A percentile compares a stretch with the other conserved stretches of the same genome.
Conservation (phyloP, 2,113 vertebrate species). For the Tachysurus vachellii region DNA sequence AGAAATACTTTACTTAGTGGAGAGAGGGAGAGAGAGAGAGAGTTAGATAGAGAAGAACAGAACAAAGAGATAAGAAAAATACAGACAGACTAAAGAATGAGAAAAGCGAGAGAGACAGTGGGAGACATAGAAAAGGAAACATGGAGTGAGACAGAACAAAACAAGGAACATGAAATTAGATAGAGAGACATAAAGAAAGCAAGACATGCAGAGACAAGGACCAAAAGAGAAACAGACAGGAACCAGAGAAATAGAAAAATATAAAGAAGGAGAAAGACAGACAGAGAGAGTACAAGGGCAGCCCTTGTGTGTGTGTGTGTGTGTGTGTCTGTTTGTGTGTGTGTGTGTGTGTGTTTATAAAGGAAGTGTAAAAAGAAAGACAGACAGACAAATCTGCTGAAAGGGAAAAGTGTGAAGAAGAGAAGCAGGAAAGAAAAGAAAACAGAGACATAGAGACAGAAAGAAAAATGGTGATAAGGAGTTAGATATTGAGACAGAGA, state of each 20-base stretch:
- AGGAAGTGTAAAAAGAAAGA: background rate
- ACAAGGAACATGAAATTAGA: background rate
- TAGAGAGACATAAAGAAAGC: background rate
- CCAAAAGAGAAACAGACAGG: background rate
- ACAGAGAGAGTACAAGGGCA: background rate
- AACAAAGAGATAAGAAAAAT: background rate
- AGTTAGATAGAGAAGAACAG: background rate
- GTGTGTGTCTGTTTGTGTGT: no score
- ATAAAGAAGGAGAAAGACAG: background rate
- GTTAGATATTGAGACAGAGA: no score
- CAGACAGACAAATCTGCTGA: background rate
- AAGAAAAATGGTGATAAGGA: background rate
- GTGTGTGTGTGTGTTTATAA: no score
- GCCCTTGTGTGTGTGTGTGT: no score
- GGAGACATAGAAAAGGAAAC: background rate
- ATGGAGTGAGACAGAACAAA: background rate
- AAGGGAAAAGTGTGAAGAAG: background rate
- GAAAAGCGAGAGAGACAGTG: background rate
- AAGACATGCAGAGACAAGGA: background rate
- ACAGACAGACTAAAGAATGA: background rate
- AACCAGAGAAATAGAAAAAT: background rate
- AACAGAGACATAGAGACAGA: background rate
- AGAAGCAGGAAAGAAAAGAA: background rate
- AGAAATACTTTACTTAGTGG: no score
- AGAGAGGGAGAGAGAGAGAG: background rate